phyloP scores from a whole-genome alignment of 1,140 invertebrate genomes.

The Brachionus sp. region DNA sequence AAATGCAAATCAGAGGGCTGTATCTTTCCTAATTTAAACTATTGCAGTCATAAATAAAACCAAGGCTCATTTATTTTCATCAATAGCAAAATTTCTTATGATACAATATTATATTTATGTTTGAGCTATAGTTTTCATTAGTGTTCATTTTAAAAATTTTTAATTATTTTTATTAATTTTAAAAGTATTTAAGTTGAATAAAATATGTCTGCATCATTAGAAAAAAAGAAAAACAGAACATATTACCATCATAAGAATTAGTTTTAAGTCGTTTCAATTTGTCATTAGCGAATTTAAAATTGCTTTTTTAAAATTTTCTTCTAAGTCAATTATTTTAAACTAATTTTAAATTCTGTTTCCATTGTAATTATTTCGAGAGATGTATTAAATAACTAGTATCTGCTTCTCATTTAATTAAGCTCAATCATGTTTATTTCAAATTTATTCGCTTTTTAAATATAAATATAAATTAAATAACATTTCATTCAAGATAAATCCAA shows the following conservation, averaged over 20 bases:
- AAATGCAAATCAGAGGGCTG: conserved; percentile 3
- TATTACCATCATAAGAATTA: background rate
- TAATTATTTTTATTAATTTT: background rate
- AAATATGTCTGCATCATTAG: background rate
- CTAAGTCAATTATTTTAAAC: background rate
- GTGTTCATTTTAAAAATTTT: background rate
- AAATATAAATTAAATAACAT: background rate
- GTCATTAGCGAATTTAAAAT: background rate
- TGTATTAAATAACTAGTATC: background rate
- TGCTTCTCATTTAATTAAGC: background rate
- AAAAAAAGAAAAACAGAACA: background rate
- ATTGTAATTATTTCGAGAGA: background rate
- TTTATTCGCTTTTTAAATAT: background rate
- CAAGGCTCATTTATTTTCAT: background rate
- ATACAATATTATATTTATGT: background rate
- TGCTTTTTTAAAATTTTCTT: background rate
- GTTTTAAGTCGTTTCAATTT: background rate
- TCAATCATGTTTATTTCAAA: background rate
- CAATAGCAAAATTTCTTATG: background rate
- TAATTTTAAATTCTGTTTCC: background rate
- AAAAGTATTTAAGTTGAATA: background rate
- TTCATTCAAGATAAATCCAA: background rate
- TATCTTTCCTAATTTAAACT: background rate
- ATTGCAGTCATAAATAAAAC: background rate
- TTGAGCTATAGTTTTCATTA: background rate